Percentiles rank a stretch among this genome's conserved stretches.
These are phyloP conservation scores for Muscina levida DNA, from an alignment of 2,888 invertebrate genomes.

Conservation along the genomic window DNA sequence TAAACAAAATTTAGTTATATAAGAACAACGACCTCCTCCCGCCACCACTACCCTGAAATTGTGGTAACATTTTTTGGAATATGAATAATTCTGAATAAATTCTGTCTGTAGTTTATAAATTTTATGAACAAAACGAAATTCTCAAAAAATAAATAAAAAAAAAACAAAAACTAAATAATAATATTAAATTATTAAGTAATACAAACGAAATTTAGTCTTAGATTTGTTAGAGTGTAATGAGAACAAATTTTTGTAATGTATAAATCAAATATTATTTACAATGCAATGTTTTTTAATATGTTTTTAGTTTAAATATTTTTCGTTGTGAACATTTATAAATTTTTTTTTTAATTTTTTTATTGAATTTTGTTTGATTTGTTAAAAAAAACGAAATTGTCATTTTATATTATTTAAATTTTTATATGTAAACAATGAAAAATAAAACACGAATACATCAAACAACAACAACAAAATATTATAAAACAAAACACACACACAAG, in stretches of 20 bases:
- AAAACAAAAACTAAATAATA: background rate
- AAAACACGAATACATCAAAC: background rate
- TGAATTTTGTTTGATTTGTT: background rate
- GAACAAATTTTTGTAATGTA: conserved; percentile 35
- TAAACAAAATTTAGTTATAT: conserved; percentile 43
- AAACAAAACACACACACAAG: conserved; percentile 54
- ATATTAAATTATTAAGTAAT: background rate
- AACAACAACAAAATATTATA: conserved; percentile 54
- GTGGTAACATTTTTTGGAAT: background rate
- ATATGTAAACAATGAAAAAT: conserved; percentile 51
- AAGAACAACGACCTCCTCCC: conserved; percentile 1
- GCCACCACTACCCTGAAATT: background rate
- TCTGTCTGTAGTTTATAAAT: too few relatives aligned
- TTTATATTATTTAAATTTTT: conserved; percentile 49
- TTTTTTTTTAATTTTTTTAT: conserved; percentile 34
- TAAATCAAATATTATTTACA: conserved; percentile 61
- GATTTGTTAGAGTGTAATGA: conserved; percentile 18
- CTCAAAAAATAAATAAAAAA: background rate
- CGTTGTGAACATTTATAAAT: background rate
- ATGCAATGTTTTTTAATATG: conserved; percentile 35
- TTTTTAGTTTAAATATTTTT: conserved; percentile 19
- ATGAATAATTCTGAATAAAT: background rate
- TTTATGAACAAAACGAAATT: background rate
- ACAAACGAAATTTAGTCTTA: conserved; percentile 31
- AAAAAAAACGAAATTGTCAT: background rate